These are phyloP conservation scores for Hetaerina titia DNA, from an alignment of 2,888 invertebrate genomes.

Conservation along the genomic window DNA sequence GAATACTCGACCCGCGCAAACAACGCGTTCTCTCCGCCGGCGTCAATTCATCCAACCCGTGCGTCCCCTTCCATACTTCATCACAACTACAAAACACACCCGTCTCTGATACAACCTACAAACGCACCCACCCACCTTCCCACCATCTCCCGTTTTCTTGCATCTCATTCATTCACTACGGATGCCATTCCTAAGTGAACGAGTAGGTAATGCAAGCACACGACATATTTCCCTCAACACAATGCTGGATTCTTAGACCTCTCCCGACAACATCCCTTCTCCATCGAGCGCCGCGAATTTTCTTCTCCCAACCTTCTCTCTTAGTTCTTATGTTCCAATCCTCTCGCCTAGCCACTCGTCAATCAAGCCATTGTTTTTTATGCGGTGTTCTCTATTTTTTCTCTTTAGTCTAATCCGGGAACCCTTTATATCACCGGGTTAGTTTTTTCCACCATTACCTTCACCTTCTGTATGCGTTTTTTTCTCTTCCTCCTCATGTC, in stretches of 20 bases:
- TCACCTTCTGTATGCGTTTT: not conserved
- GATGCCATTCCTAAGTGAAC: not conserved
- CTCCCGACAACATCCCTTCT: not conserved
- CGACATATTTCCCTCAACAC: not conserved
- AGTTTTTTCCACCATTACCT: conserved; percentile 16
- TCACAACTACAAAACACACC: conserved; percentile 21
- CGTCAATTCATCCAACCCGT: conserved; percentile 18
- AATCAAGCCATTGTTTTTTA: conserved; percentile 57
- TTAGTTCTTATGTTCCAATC: not conserved
- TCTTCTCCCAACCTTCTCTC: not conserved
- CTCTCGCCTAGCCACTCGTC: not conserved
- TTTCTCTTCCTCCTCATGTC: not conserved
- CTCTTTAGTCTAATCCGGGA: conserved; percentile 30
- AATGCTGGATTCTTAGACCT: conserved; percentile 37
- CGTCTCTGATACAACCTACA: conserved; percentile 27
- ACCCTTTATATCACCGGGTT: conserved; percentile 38
- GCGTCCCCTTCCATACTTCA: not conserved
- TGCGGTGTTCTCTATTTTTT: not conserved
- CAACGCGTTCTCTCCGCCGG: not conserved
- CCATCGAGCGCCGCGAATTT: not conserved
- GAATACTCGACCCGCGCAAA: not conserved
- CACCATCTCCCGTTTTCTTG: not conserved
- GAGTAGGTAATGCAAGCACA: not conserved
- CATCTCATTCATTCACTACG: conserved; percentile 40
- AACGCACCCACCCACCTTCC: conserved; percentile 40